Base-by-base conservation (phyloP, 2,888 invertebrate genomes). In the Salpingus planirostris region DNA sequence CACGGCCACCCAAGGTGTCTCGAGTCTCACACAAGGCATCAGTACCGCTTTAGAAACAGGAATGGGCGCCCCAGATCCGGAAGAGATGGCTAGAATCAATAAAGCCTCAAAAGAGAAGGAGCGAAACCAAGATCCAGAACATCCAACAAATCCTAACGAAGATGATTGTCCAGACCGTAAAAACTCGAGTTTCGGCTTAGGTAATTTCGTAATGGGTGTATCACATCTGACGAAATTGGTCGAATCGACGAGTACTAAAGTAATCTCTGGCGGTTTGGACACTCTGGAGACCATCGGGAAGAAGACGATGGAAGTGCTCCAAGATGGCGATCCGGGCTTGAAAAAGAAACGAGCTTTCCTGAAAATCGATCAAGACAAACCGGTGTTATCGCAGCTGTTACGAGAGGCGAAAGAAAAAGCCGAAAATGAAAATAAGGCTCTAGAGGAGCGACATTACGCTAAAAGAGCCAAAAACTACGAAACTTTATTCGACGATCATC, bases 211-310 rank as follows among this genome's bases (percentile, higher is more conserved):
- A 8, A 77, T 78, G n/a, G 78, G 78, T 27, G 76, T 80, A 2
- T 67, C 70, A 2, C 67, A 69, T 8, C 65, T 70, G 31, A 76
- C 78, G 2, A 80, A 78, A 60, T 70, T 81, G 51, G 80, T 81
- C 23, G 83, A 80, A 59, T 70, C 65, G 6, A 83, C 82, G 1
- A 55, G 64, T 11, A 60, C 48, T 10, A 63, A 62, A 49, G 86
- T 89, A 1, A 72, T 89, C 43, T 71, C 77, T 10, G 84, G 85
- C 1, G 86, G 89, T 11, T 65, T 89, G 13, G 92, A 89, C 55
- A 92, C 92, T 0, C 65, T 95, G 26, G 95, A 95, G 64, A 82
- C 84, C 0, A 86, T 95, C 43, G 95, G 95, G 4, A 92, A 92
- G 60, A 92, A 92, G 60, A 95, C 93, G 0, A 90, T 92, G 81